These are phyloP conservation scores for Xestia sexstrigata DNA, from an alignment of 2,888 invertebrate species.

Conservation along the genomic window DNA sequence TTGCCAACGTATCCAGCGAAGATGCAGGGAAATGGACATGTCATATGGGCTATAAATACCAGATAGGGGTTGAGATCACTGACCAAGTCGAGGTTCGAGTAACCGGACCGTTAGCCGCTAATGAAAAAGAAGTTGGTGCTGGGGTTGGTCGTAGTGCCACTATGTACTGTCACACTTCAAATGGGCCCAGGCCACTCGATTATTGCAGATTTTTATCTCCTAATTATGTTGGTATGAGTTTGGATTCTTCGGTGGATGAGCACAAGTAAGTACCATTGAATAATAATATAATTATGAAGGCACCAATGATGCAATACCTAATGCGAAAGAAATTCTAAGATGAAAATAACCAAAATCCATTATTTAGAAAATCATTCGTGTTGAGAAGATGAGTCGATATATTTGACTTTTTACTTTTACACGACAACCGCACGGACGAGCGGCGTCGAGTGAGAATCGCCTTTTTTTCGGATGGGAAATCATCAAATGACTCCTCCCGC, in stretches of 20 bases:
- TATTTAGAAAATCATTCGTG: background rate
- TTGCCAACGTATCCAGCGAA: slow-evolving; percentile 73
- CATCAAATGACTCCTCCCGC: too few species aligned
- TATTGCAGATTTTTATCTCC: slow-evolving; percentile 89
- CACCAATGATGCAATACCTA: too few species aligned
- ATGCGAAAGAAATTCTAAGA: background rate
- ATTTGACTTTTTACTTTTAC: background rate
- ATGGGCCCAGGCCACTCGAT: slow-evolving; percentile 81
- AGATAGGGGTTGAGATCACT: slow-evolving; percentile 80
- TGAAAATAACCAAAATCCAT: background rate
- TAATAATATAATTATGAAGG: background rate
- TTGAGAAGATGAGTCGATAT: background rate
- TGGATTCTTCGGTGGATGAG: slow-evolving; percentile 81
- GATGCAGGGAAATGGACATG: slow-evolving; percentile 87
- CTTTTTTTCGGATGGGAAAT: too few species aligned
- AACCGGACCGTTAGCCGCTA: slow-evolving; percentile 85
- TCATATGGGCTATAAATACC: slow-evolving; percentile 84
- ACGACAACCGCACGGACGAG: background rate
- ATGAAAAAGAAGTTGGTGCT: slow-evolving; percentile 70
- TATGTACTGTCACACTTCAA: slow-evolving; percentile 85
- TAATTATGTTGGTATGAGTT: slow-evolving; percentile 79
- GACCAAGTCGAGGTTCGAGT: slow-evolving; percentile 81
- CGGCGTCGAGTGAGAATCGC: background rate
- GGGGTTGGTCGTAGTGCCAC: slow-evolving; percentile 72
- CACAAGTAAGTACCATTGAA: slow-evolving; percentile 78